Conservation (phyloP, 2,888 invertebrate species). For the Nudaria mundana region DNA sequence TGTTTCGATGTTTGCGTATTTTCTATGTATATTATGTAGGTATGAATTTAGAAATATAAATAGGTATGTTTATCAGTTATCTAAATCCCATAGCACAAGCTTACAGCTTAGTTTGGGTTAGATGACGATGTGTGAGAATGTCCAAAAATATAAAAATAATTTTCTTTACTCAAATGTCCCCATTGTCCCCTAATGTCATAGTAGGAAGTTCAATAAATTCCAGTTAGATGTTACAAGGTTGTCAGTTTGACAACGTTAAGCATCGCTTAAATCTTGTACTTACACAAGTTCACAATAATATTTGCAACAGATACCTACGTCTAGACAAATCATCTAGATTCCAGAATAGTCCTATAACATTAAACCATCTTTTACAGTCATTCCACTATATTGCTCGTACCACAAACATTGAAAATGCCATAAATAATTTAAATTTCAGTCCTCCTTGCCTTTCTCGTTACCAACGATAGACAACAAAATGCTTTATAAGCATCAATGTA, state of each 20-base stretch:
- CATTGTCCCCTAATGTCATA: not conserved
- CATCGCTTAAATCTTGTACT: conserved; percentile 16
- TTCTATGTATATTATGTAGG: no score
- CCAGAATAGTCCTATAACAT: conserved; percentile 55
- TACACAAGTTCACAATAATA: conserved; percentile 4
- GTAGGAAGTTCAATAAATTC: conserved; percentile 8
- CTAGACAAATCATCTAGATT: conserved; percentile 41
- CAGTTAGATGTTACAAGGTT: conserved; percentile 13
- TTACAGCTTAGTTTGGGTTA: no score
- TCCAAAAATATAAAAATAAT: no score
- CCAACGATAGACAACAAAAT: conserved; percentile 14
- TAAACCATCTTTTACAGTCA: conserved; percentile 53
- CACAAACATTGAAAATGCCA: conserved; percentile 21
- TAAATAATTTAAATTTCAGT: conserved; percentile 19
- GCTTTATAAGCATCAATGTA: conserved; percentile 37
- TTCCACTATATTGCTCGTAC: conserved; percentile 32
- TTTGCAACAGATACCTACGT: conserved; percentile 50
- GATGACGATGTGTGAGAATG: no score
- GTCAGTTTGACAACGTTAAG: conserved; percentile 5
- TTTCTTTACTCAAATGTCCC: not conserved
- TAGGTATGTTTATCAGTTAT: no score
- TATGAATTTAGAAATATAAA: no score
- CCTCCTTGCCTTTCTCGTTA: conserved; percentile 32
- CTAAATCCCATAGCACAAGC: no score
- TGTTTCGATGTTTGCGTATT: no score